phyloP scores from a whole-genome alignment of 1,140 invertebrate species.

The Armadillidium nasatum region DNA sequence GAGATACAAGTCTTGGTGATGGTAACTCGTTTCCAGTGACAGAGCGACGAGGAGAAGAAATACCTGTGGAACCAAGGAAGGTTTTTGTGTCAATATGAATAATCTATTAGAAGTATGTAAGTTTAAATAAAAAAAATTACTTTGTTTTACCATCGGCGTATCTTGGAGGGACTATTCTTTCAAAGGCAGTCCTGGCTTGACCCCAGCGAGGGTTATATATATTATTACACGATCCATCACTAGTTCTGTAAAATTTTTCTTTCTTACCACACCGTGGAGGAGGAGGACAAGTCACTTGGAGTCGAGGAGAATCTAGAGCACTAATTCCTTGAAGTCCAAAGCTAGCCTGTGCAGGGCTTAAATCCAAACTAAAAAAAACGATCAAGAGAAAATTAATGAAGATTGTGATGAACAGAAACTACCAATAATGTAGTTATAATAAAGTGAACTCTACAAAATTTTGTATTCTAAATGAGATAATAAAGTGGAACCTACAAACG shows the following conservation, averaged over 20 bases:
- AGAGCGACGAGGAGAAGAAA: slow-evolving; percentile 45
- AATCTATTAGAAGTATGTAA: no score
- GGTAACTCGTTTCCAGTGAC: slow-evolving; percentile 56
- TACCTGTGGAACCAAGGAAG: slow-evolving; percentile 42
- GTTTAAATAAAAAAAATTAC: no score
- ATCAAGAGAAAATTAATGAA: no score
- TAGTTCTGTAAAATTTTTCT: slow-evolving; percentile 58
- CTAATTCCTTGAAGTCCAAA: slow-evolving; percentile 38
- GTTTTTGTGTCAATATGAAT: slow-evolving; percentile 39
- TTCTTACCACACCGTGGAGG: slow-evolving; percentile 24
- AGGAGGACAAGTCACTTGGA: slow-evolving; percentile 27
- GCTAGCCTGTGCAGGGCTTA: slow-evolving; percentile 20
- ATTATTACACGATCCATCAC: slow-evolving; percentile 84
- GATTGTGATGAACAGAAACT: no score
- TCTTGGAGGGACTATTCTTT: slow-evolving; percentile 69
- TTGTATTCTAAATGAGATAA: no score
- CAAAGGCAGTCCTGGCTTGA: slow-evolving; percentile 69
- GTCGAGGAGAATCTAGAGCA: slow-evolving; percentile 25
- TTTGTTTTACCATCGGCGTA: slow-evolving; percentile 70
- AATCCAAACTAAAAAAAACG: background rate
- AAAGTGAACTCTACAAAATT: no score
- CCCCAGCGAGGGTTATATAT: slow-evolving; percentile 65
- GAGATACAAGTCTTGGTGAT: slow-evolving; percentile 63
- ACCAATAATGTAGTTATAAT: no score
- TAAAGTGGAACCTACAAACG: no score